phyloP scores from a whole-genome alignment of 2,797 vertebrate genomes.

The Karalla daura region DNA sequence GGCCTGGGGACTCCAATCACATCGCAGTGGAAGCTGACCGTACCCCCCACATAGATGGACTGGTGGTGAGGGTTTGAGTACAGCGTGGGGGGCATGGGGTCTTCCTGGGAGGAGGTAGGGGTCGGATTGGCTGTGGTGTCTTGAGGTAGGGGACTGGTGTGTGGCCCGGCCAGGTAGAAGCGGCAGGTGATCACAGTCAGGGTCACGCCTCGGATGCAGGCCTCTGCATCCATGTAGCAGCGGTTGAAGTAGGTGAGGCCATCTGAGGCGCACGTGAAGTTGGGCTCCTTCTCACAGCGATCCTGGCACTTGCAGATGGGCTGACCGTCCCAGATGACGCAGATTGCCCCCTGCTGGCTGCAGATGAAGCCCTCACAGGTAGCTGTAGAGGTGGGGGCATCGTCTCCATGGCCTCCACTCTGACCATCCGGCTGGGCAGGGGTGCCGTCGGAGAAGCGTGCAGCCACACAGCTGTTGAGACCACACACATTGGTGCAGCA shows the following conservation, averaged over 20 bases:
- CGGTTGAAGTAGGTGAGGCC: slow-evolving; percentile 98
- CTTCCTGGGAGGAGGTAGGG: slow-evolving; percentile 80
- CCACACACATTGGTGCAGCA: slow-evolving; percentile 98
- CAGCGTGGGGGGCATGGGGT: slow-evolving; percentile 86
- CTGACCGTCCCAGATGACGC: slow-evolving; percentile 95
- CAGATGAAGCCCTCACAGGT: slow-evolving; percentile 92
- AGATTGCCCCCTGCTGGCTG: slow-evolving; percentile 93
- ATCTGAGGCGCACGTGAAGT: slow-evolving; percentile 96
- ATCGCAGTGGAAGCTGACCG: slow-evolving; percentile 94
- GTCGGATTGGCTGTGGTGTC: slow-evolving; percentile 90
- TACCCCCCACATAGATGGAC: slow-evolving; percentile 89
- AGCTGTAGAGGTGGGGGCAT: slow-evolving; percentile 49
- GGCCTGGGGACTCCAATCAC: slow-evolving; percentile 90
- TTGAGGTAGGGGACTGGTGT: slow-evolving; percentile 87
- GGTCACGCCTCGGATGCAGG: slow-evolving; percentile 89
- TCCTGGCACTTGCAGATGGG: slow-evolving; percentile 96
- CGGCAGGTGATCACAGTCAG: slow-evolving; percentile 91
- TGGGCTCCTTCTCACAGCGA: slow-evolving; percentile 95
- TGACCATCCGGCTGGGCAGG: slow-evolving; percentile 64
- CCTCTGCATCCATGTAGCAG: slow-evolving; percentile 98
- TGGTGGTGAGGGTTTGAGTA: slow-evolving; percentile 93
- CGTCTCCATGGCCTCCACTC: slow-evolving; percentile 38
- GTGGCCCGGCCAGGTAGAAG: slow-evolving; percentile 90
- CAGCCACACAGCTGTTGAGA: slow-evolving; percentile 93
- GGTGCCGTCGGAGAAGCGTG: slow-evolving; percentile 89